Base-by-base conservation (phyloP, 1,140 invertebrate species). In the Tetramorium parvispinum region DNA sequence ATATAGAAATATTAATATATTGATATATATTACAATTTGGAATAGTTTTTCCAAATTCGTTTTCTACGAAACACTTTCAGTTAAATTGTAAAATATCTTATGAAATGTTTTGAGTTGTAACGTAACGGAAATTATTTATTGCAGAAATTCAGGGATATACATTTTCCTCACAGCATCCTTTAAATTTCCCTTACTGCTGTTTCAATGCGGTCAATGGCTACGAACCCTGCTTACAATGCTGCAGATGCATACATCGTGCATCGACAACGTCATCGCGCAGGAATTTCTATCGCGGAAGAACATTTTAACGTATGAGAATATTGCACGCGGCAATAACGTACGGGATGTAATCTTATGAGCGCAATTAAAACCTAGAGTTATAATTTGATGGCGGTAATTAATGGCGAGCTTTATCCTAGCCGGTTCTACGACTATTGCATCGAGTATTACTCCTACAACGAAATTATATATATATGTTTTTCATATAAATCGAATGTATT, bases 281-380 rank as follows among this genome's bases (percentile, higher is more conserved):
- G 68, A 75, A 83, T 83, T 73, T 24, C 68, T 49, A 18, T 4
- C 27, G 55, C 79, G 53, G 79, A 83, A 75, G 68, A 83, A 43
- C 27, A 27, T 37, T 75, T 37, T 83, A 83, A 83, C 27, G 16
- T 73, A 82, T 73, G 66, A 24, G 66, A 59, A 83, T 83, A 83
- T 59, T 83, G 79, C 68, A 75, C 55, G 53, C 68, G 40, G 79
- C 66, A 71, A 73, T 82, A 82, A 71, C 37, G 37, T n/a, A 21
- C 66, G n/a, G 40, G 79, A 83, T 75, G 79, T 83, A 79, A 79
- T 79, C 66, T 83, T 83, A 83, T 61, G 13, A 73, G 79, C 53
- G 79, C 53, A 75, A 83, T 83, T 83, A 83, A 83, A 83, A 75
- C 53, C 40, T 59, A 59, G 43, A 83, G 79, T 83, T 83, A 83